phyloP scores from a whole-genome alignment of 2,113 vertebrate genomes.

The Oryzias melastigma region DNA sequence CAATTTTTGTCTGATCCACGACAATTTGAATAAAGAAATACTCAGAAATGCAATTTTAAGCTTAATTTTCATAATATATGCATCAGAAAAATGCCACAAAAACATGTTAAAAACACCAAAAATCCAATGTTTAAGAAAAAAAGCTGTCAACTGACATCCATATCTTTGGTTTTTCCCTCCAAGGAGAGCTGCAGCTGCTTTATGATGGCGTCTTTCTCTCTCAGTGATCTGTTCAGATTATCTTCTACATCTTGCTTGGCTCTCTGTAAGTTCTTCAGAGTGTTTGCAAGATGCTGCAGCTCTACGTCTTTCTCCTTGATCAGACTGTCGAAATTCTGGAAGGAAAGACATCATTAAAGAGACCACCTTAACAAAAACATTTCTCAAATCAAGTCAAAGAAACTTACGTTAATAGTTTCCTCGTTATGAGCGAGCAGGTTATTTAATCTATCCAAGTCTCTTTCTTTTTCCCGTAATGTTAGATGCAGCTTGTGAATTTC shows the following conservation, averaged over 20 bases:
- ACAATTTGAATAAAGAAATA: too few species aligned
- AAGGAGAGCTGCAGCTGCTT: slow-evolving; percentile 78
- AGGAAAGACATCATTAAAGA: neutral
- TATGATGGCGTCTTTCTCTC: slow-evolving; percentile 82
- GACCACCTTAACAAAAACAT: neutral
- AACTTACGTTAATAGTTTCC: slow-evolving; percentile 76
- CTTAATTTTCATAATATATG: too few species aligned
- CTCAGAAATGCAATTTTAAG: too few species aligned
- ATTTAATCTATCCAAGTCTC: slow-evolving; percentile 77
- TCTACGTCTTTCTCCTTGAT: slow-evolving; percentile 85
- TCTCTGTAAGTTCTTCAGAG: slow-evolving; percentile 78
- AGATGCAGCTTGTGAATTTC: slow-evolving; percentile 78
- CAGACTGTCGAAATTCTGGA: slow-evolving; percentile 80
- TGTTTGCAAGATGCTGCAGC: slow-evolving; percentile 80
- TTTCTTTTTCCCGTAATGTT: slow-evolving; percentile 77
- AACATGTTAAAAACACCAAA: too few species aligned
- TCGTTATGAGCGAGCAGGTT: slow-evolving; percentile 76
- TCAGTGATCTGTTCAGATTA: slow-evolving; percentile 78
- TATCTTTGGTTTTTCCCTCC: slow-evolving; percentile 77
- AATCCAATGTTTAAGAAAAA: too few species aligned
- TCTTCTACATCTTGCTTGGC: slow-evolving; percentile 81
- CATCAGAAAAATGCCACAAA: too few species aligned
- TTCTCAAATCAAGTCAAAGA: neutral
- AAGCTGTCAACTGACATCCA: slow-evolving; percentile 75
- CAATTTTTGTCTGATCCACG: too few species aligned